Base-by-base conservation (phyloP, 2,797 vertebrate species). In the Agapornis canus region DNA sequence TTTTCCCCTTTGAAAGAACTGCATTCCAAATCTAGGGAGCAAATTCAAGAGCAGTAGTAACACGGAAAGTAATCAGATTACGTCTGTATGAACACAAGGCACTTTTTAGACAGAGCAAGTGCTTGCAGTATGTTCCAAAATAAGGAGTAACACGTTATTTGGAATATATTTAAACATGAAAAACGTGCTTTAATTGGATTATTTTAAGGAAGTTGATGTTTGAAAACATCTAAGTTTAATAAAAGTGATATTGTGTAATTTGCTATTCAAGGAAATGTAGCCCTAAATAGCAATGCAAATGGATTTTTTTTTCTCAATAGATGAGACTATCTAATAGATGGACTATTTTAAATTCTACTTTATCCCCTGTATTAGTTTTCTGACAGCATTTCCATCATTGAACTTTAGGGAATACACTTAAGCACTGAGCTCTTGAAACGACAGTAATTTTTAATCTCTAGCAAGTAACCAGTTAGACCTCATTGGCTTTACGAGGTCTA, bases 281-380 rank as follows among this genome's bases (percentile, higher is more conserved):
- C 13, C 45, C 22, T 70, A 82, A 91, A 80, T 64, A 89, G 75
- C 54, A 94, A 57, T 43, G 77, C 40, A 85, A 89, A 87, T 56
- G 20, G 51, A 47, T 75, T n/a, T 13, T 40, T 63, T 68, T 25
- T 68, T 2, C n/a, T 56, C 13, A 35, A 7, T 56, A 56, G 54
- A 56, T 32, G 13, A 56, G 54, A 23, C n/a, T 56, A 56, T 56
- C 78, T 92, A 77, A 87, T 56, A 89, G 65, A 54, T 37, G 54
- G 57, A 57, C 73, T 92, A 13, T 86, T 95, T 92, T n/a, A 90
- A 89, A 63, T 85, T 91, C 63, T 85, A 0, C 51, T 89, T 89
- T 70, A 60, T 87, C 18, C 20, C 11, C 14, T 86, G 16, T 72
- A 39, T 82, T 89, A 82, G 22, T 77, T 93, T 89, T 64, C 64